Conservation (phyloP, 1,140 invertebrate genomes). For the Schlechtendalia chinensis region DNA sequence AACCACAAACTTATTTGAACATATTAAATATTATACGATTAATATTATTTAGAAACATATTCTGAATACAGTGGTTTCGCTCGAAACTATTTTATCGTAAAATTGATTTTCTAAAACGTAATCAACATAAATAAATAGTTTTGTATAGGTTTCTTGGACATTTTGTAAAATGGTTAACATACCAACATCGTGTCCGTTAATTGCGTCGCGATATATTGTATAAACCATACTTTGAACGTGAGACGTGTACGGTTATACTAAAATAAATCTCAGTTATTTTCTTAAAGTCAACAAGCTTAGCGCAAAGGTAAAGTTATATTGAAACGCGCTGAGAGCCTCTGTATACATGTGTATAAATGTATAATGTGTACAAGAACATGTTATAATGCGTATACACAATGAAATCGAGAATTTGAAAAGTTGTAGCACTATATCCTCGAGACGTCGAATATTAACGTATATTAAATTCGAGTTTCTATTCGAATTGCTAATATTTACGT, state of each 20-base stretch:
- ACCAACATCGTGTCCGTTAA: no score
- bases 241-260: neutral
- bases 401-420: neutral
- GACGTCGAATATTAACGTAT: neutral
- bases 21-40: no score
- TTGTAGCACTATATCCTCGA: neutral
- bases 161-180: no score
- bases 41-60: no score
- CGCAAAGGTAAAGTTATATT: neutral
- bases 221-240: neutral
- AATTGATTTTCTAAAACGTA: no score
- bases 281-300: neutral
- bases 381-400: neutral
- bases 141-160: no score
- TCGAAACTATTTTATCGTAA: no score
- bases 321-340: neutral
- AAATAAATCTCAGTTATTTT: neutral
- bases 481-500: neutral
- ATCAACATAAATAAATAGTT: no score
- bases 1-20: no score
- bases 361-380: neutral
- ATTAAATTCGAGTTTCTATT: neutral
- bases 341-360: neutral
- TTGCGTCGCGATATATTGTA: no score
- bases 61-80: no score